Base-by-base conservation (phyloP, 53 echinoderm and acorn worm species). In the Apostichopus leukothele region DNA sequence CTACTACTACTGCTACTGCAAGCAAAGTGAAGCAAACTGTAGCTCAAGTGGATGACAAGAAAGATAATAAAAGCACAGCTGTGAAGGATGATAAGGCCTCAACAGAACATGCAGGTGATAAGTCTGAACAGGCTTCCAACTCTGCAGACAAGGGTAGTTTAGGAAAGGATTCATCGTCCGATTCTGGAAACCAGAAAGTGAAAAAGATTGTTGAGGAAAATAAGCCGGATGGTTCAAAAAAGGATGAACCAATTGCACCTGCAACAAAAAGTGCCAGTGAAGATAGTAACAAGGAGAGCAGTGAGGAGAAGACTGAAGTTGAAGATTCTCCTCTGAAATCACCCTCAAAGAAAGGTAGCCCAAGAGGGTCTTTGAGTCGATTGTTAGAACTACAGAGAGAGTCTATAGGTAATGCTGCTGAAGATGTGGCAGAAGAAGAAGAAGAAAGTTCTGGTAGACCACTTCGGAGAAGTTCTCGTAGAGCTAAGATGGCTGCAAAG, bases 401-500 rank as follows among this genome's bases (percentile, higher is more conserved):
- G 7, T 66, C 85, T 16, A 25, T 85, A 16, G 85, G 66, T 50
- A 81, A 81, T 7, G 18, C 55, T 57, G 81, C 81, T 22, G 71
- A 71, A 71, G 57, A 74, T 23, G 23, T 7, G 39, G 39, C 39
- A 39, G 84, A 84, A 27, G 25, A 55, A 1, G 85, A 85, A 8
- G 67, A 20, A 5, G 85, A 85, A 1, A 18, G 25, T 7, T 16
- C 85, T 25, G 39, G 67, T 39, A 22, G 25, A n/a, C 63, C 63
- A 18, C 88, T 75, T 11, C 74, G 88, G 12, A 74, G 88, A 21
- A 87, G 88, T 50, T 87, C 88, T 25, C 74, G 88, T 9, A 87
- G 88, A 50, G 88, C 88, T 16, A 87, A 87, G 26, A 27, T 75
- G 21, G 88, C 88, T 52, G 88, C 88, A n/a, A 87, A 87, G 23